Percentiles rank a stretch among this genome's conserved stretches.
Conservation (phyloP, 1,140 invertebrate genomes). For the Drosophila kohkoa region DNA sequence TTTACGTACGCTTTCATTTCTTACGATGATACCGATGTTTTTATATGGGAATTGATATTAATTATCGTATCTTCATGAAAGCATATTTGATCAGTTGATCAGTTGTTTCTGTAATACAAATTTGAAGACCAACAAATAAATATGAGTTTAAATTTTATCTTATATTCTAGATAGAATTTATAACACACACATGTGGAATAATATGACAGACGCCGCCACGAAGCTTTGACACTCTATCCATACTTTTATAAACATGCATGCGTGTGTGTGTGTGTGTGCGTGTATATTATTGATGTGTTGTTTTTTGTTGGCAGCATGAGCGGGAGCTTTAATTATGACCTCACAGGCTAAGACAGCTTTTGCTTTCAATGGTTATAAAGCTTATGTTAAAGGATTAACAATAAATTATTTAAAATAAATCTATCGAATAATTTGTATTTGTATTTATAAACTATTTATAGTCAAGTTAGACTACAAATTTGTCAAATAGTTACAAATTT, state of each 20-base stretch:
- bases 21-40: not conserved
- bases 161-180: constrained; percentile 40
- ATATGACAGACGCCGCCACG: not conserved
- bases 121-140: too few species aligned
- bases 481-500: not conserved
- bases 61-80: too few species aligned
- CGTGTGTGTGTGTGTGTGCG: constrained; percentile 7
- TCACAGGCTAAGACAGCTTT: constrained; percentile 48
- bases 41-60: too few species aligned
- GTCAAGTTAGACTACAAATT: too few species aligned
- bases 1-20: constrained; percentile 50
- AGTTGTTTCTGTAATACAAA: too few species aligned
- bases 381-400: constrained; percentile 9
- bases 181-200: constrained; percentile 40
- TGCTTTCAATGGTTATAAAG: not conserved
- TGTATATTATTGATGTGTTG: constrained; percentile 28
- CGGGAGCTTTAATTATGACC: constrained; percentile 48
- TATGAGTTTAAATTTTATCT: not conserved
- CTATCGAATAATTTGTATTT: too few species aligned
- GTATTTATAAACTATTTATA: too few species aligned
- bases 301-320: not conserved
- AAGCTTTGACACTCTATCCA: constrained; percentile 27
- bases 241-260: constrained; percentile 20
- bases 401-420: too few species aligned
- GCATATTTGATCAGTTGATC: too few species aligned